Conservation (phyloP, 2,113 vertebrate genomes). For the Alosa alosa region DNA sequence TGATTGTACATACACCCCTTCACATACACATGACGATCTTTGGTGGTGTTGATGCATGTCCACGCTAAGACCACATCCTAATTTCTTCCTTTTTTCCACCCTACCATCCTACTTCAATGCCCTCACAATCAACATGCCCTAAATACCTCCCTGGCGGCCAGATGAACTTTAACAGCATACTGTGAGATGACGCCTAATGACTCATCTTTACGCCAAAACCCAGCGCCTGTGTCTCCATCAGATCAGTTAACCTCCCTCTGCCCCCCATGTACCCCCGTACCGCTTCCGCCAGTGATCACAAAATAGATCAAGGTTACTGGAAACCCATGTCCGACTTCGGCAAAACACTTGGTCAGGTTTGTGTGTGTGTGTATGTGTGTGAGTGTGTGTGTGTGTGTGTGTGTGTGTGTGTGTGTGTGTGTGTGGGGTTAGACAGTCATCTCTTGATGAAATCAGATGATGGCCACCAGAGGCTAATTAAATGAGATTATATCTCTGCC, state of each 20-base stretch:
- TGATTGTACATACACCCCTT: no score
- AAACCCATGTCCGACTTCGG: not conserved
- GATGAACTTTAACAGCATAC: not conserved
- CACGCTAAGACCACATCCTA: not conserved
- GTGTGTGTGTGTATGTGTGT: no score
- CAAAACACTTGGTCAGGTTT: not conserved
- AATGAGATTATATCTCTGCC: conserved; percentile 55
- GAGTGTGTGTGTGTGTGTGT: no score
- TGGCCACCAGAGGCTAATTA: conserved; percentile 64
- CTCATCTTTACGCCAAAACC: no score
- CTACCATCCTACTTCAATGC: not conserved
- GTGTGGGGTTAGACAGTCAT: conserved; percentile 42
- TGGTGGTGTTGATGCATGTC: not conserved
- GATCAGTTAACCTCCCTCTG: not conserved
- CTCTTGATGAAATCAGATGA: conserved; percentile 55
- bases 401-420: no score
- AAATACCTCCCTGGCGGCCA: not conserved
- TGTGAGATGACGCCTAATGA: not conserved
- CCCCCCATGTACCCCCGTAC: no score
- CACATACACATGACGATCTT: no score
- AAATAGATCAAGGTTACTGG: not conserved
- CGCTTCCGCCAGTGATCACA: not conserved
- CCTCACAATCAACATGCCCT: not conserved
- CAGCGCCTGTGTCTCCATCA: not conserved
- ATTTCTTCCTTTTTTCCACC: not conserved